phyloP scores from a whole-genome alignment of 2,113 vertebrate species.

The Willisornis vidua region DNA sequence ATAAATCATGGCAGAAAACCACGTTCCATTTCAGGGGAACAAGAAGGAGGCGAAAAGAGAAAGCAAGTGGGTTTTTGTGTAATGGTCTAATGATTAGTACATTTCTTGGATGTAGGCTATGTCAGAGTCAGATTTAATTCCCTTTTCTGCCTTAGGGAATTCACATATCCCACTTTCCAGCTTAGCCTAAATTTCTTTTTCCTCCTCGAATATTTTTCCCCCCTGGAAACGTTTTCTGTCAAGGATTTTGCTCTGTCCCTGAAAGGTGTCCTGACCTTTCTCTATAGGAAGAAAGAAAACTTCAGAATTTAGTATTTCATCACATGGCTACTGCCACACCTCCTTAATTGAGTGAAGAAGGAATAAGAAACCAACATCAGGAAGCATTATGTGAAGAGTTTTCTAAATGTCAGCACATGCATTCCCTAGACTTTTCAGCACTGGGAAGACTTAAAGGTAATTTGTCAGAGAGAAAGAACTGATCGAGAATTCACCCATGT shows the following conservation, averaged over 20 bases:
- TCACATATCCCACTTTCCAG: background rate
- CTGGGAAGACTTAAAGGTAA: conserved; percentile 61
- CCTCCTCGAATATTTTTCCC: background rate
- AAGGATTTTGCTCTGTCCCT: conserved; percentile 18
- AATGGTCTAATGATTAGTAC: background rate
- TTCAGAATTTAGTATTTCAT: conserved; percentile 46
- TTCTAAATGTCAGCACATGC: conserved; percentile 66
- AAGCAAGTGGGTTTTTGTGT: background rate
- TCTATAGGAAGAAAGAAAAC: conserved; percentile 10
- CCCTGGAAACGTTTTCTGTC: conserved; percentile 10
- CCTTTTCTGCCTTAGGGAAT: background rate
- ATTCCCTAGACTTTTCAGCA: conserved; percentile 53
- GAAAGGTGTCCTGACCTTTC: conserved; percentile 57
- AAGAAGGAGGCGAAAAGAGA: background rate
- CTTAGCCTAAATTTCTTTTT: conserved; percentile 10
- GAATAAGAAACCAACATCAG: conserved; percentile 64
- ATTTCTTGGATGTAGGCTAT: background rate
- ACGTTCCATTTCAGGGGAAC: background rate
- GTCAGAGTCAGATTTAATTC: conserved; percentile 13
- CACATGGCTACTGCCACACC: conserved; percentile 56
- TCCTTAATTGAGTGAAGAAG: conserved; percentile 64
- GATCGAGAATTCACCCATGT: conserved; percentile 70
- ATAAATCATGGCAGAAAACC: background rate
- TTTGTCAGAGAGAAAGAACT: conserved; percentile 68
- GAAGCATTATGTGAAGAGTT: conserved; percentile 62